Percentiles rank a stretch among this genome's conserved stretches.
These are phyloP conservation scores for Acanthornis magna DNA, from an alignment of 2,797 vertebrate genomes.

Conservation along the genomic window DNA sequence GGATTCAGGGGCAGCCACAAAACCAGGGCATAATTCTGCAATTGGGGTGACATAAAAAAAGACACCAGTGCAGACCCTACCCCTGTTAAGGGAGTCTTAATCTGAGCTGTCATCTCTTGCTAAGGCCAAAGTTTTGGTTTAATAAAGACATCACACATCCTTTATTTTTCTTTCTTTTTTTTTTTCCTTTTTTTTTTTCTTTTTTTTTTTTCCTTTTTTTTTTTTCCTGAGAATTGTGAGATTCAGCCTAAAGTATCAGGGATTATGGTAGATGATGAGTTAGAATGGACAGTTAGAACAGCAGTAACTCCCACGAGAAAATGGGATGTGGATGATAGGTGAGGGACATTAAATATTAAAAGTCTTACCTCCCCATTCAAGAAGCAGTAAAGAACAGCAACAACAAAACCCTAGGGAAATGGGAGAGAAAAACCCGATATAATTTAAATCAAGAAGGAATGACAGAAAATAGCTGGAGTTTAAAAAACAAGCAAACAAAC, in stretches of 20 bases:
- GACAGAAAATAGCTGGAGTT: not conserved
- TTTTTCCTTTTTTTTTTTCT: not conserved
- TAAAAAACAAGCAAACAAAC: not conserved
- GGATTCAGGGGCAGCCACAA: not conserved
- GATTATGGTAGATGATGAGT: not conserved
- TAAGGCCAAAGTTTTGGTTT: not conserved
- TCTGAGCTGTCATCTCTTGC: not conserved
- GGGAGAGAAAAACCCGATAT: not conserved
- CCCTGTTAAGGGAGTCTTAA: not conserved
- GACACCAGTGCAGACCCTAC: not conserved
- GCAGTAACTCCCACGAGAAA: not conserved
- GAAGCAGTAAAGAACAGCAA: conserved; percentile 98
- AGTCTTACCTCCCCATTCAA: conserved; percentile 97
- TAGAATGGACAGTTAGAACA: not conserved
- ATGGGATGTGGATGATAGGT: not conserved
- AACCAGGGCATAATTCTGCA: not conserved
- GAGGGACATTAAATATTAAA: not conserved
- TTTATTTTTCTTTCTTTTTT: not conserved
- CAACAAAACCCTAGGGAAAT: conserved; percentile 89
- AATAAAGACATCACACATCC: not conserved
- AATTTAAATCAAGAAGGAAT: not conserved
- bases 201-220: not conserved
- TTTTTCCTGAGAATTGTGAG: not conserved
- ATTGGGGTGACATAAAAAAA: not conserved
- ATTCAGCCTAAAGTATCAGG: not conserved